Conservation (phyloP, 2,888 invertebrate species). For the Steinernema carpocapsae region DNA sequence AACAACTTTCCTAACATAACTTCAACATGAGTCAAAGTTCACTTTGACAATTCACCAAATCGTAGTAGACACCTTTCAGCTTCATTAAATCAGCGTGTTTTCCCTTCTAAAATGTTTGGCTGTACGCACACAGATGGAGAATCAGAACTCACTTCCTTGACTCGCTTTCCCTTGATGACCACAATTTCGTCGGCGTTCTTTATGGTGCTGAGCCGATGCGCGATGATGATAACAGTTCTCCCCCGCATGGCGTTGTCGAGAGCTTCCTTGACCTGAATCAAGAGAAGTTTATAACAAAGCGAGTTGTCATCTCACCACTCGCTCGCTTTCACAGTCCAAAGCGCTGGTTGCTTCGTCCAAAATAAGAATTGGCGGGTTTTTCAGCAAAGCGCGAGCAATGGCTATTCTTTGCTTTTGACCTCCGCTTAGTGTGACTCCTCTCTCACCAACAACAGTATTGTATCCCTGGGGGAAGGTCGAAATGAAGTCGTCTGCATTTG, state of each 20-base stretch:
- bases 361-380: constrained; percentile 81
- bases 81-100: constrained; percentile 81
- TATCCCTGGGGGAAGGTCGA: constrained; percentile 80
- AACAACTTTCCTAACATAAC: not conserved
- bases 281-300: not conserved
- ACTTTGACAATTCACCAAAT: constrained; percentile 72
- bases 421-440: constrained; percentile 76
- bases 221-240: constrained; percentile 90
- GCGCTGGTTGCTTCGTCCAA: constrained; percentile 96
- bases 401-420: constrained; percentile 82
- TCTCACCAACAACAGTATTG: constrained; percentile 50
- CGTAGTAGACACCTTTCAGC: constrained; percentile 83
- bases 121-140: too few relatives aligned
- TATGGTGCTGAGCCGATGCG: constrained; percentile 89
- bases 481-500: constrained; percentile 92
- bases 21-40: constrained; percentile 2
- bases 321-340: constrained; percentile 71
- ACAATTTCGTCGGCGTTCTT: constrained; percentile 89
- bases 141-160: constrained; percentile 75
- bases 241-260: constrained; percentile 81
- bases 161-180: constrained; percentile 82
- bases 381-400: constrained; percentile 89
- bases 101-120: constrained; percentile 54
- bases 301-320: constrained; percentile 46
- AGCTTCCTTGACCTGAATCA: constrained; percentile 73